Conservation (phyloP, 2,113 vertebrate genomes). For the Polyodon spathula region DNA sequence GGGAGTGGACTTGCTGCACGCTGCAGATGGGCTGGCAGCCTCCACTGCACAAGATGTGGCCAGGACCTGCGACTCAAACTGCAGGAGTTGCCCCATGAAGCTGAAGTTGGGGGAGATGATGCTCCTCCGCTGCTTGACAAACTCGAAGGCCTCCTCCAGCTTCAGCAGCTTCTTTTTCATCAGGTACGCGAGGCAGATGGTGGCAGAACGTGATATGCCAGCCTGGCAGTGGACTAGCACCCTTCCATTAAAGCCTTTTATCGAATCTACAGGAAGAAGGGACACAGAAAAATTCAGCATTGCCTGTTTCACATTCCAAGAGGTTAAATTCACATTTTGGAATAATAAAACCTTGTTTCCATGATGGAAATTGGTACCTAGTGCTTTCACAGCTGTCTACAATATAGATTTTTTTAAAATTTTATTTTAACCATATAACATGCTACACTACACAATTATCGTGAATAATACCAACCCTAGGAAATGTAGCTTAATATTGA, state of each 20-base stretch:
- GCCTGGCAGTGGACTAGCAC: slow-evolving; percentile 96
- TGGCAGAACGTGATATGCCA: slow-evolving; percentile 93
- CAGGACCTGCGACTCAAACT: slow-evolving; percentile 94
- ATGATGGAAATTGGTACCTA: too few relatives aligned
- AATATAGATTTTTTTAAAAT: too few relatives aligned
- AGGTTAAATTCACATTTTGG: too few relatives aligned
- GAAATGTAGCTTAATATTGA: too few relatives aligned
- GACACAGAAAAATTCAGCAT: background rate
- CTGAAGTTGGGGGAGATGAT: slow-evolving; percentile 98
- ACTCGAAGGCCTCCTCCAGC: slow-evolving; percentile 95
- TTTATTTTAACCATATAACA: too few relatives aligned
- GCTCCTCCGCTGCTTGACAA: slow-evolving; percentile 91
- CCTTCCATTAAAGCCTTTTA: slow-evolving; percentile 78
- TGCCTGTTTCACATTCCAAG: background rate
- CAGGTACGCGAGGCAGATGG: slow-evolving; percentile 96
- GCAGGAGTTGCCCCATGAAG: slow-evolving; percentile 97
- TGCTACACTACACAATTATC: too few relatives aligned
- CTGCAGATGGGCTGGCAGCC: slow-evolving; percentile 68
- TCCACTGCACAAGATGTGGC: slow-evolving; percentile 77
- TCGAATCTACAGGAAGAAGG: slow-evolving; percentile 57
- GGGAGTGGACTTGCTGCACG: slow-evolving; percentile 55
- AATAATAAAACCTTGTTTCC: too few relatives aligned
- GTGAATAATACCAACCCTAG: too few relatives aligned
- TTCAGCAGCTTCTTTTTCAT: slow-evolving; percentile 91
- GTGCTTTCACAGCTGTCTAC: too few relatives aligned